Base-by-base conservation (phyloP, 2,888 invertebrate species). In the Helleia helle region DNA sequence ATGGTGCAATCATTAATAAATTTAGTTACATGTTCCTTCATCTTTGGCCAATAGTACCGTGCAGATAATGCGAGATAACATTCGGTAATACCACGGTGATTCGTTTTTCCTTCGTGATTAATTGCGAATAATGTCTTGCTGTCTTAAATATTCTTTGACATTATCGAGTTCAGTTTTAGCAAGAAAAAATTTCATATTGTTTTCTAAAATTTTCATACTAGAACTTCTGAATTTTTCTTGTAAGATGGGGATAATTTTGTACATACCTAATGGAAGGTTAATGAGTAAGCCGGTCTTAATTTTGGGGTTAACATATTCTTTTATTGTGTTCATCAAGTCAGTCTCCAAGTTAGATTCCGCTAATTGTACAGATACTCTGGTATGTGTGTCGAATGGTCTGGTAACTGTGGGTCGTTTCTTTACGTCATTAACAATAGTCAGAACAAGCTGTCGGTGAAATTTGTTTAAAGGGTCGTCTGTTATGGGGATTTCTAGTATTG, bases 31-130 rank as follows among this genome's bases (percentile, higher is more conserved):
- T 48, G 26, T 0, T 59, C 53, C 17, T 27, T 51, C 51, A 59
- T 51, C 24, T 52, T 54, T 0, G 56, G 54, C 55, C 56, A 58
- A 34, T 44, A 56, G 11, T 54, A 56, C 3, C 26, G 39, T 1
- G 8, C 14, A 1, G 54, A 54, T 5, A 58, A 18, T 1, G 58
- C 42, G 13, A 52, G 13, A 12, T 44, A 52, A 5, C 45, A 50
- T 27, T 56, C 51, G 9, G 48, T 55, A 12, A 52, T 58, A 2
- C 55, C 54, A 0, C 54, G 37, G 24, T 55, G 52, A 14, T 56
- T 57, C 0, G 52, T 57, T 41, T 56, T 57, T 2, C 58, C 58
- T 0, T 54, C 52, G 28, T 58, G 54, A 25, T 58, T n/a, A 56
- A 0, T 49, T 15, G 1, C 27, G 30, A n/a, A 58, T 54, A 1